Percentiles rank a stretch among this genome's conserved stretches.
phyloP scores from a whole-genome alignment of 2,888 invertebrate species.

The Campoletis raptor region DNA sequence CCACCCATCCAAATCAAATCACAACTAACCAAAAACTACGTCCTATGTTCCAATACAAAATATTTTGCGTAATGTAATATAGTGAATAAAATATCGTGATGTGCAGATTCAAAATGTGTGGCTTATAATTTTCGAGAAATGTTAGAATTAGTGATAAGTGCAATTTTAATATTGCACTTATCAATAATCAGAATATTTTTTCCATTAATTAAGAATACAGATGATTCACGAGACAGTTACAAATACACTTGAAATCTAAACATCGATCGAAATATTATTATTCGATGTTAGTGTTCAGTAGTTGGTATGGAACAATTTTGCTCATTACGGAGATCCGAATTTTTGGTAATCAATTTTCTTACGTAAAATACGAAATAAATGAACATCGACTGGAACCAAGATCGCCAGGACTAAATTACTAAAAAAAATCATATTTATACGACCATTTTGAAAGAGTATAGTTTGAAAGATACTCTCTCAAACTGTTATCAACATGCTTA shows the following conservation, averaged over 20 bases:
- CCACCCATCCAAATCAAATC: slow-evolving; percentile 59
- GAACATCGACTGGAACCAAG: not conserved
- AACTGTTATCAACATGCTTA: not conserved
- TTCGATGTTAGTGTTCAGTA: no score
- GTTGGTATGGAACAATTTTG: not conserved
- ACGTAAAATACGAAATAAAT: not conserved
- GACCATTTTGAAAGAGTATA: not conserved
- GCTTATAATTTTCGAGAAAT: not conserved
- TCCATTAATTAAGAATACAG: no score
- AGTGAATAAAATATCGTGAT: not conserved
- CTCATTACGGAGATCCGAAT: not conserved
- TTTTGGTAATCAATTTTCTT: not conserved
- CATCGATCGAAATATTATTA: not conserved
- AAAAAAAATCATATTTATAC: not conserved
- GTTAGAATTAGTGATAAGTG: not conserved
- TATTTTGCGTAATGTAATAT: not conserved
- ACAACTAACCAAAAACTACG: slow-evolving; percentile 37
- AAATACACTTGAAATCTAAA: not conserved
- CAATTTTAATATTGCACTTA: not conserved
- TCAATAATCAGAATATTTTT: no score
- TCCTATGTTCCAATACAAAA: not conserved
- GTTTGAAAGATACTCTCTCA: not conserved
- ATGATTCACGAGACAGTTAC: no score
- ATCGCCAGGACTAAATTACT: not conserved
- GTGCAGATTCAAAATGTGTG: not conserved